Evolutionary conservation across 1,140 invertebrate genomes (phyloP).

Genomic region (Chlorops oryzae): DNA sequence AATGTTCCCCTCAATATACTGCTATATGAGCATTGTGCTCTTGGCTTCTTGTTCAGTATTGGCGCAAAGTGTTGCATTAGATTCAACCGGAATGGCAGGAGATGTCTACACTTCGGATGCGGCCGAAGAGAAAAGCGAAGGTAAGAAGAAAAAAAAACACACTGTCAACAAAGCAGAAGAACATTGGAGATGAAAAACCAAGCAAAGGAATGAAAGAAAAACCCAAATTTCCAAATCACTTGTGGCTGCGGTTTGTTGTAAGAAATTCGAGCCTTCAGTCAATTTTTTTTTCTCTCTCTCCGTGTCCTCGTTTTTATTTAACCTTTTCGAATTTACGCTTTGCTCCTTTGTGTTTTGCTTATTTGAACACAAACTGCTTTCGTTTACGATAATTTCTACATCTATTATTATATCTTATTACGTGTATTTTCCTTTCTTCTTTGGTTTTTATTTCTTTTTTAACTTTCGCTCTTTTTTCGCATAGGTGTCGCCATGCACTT

Average conservation of each 20-base stretch:
- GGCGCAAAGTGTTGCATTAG: slow-evolving; percentile 16
- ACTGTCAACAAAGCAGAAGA: not conserved
- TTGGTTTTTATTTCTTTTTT: not conserved
- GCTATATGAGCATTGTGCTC: slow-evolving; percentile 22
- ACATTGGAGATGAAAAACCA: not conserved
- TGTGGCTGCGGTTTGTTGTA: too few relatives aligned
- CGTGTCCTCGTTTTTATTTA: not conserved
- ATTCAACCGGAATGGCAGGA: slow-evolving; percentile 11
- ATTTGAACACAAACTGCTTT: slow-evolving; percentile 3
- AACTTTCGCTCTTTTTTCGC: not conserved
- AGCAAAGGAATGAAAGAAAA: too few relatives aligned
- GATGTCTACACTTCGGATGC: slow-evolving; percentile 18
- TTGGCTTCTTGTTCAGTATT: slow-evolving; percentile 20
- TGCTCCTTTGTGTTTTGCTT: not conserved
- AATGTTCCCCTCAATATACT: slow-evolving; percentile 10
- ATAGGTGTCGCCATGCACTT: slow-evolving; percentile 20
- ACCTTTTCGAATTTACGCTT: not conserved
- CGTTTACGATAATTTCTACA: slow-evolving; percentile 2
- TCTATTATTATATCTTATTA: slow-evolving; percentile 7
- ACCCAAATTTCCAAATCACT: too few relatives aligned
- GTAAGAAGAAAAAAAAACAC: slow-evolving; percentile 10
- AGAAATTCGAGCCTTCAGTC: too few relatives aligned
- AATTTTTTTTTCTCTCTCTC: too few relatives aligned
- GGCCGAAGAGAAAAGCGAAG: slow-evolving; percentile 21
- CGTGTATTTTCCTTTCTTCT: not conserved